Percentiles rank a stretch among this genome's conserved stretches.
These are phyloP conservation scores for Hoplias malabaricus DNA, from an alignment of 2,113 vertebrate genomes.

Conservation along the genomic window DNA sequence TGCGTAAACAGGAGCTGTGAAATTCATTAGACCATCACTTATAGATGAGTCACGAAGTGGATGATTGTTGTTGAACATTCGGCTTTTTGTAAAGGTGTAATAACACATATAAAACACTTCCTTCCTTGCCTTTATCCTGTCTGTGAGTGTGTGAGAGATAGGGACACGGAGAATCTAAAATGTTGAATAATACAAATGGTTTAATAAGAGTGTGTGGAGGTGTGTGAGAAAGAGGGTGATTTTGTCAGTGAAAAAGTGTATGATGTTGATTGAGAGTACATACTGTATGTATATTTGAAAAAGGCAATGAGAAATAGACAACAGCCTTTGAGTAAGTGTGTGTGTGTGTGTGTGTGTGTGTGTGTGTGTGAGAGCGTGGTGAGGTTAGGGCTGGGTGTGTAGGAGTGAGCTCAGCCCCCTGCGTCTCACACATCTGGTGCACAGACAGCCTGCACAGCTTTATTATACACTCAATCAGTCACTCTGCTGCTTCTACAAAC, in stretches of 20 bases:
- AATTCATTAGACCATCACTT: too few relatives aligned
- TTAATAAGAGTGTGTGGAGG: not conserved
- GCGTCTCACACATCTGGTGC: constrained; percentile 81
- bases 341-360: not conserved
- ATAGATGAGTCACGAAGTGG: too few relatives aligned
- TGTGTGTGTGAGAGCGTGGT: not conserved
- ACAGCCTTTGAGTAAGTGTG: not conserved
- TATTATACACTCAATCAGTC: constrained; percentile 38
- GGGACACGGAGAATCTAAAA: too few relatives aligned
- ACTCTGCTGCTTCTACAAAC: not conserved
- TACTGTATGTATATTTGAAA: not conserved
- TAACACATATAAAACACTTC: too few relatives aligned
- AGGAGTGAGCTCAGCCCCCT: constrained; percentile 72
- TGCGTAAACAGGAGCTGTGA: too few relatives aligned
- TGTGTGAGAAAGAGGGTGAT: not conserved
- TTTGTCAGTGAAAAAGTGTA: not conserved
- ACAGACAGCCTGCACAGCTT: constrained; percentile 67
- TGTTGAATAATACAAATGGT: not conserved
- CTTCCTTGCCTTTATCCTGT: not conserved
- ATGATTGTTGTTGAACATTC: too few relatives aligned
- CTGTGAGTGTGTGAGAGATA: not conserved
- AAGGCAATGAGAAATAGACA: not conserved
- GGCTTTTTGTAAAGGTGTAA: too few relatives aligned
- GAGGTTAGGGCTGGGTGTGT: constrained; percentile 57
- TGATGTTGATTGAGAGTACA: not conserved